A percentile compares a stretch with the other conserved stretches of the same genome.
These are phyloP conservation scores for Ciconia maguari DNA, from an alignment of 2,113 vertebrate species.

Conservation along the genomic window DNA sequence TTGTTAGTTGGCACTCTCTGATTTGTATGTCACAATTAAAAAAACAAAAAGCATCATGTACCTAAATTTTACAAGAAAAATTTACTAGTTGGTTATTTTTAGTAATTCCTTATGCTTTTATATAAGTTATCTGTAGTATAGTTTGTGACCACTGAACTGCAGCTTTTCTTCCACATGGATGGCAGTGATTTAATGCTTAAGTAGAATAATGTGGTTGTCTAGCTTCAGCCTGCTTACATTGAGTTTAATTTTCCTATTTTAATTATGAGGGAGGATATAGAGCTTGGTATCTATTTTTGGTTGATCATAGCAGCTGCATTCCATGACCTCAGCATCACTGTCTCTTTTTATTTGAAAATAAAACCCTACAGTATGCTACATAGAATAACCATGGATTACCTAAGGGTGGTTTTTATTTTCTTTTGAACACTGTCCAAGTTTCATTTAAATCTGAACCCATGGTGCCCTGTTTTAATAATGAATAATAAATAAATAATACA, in stretches of 20 bases:
- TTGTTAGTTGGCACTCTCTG: not conserved
- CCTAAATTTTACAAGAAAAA: not conserved
- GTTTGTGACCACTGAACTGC: not conserved
- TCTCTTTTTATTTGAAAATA: conserved; percentile 9
- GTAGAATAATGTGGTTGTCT: not conserved
- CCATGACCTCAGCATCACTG: conserved; percentile 27
- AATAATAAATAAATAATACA: too few relatives aligned
- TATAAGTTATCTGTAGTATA: not conserved
- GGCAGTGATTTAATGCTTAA: not conserved
- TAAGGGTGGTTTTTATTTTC: not conserved
- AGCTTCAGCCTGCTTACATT: not conserved
- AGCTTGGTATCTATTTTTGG: conserved; percentile 56
- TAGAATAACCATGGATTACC: conserved; percentile 2
- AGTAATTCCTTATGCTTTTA: not conserved
- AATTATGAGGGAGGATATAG: conserved; percentile 23
- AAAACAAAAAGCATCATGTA: accelerated
- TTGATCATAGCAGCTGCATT: conserved; percentile 41
- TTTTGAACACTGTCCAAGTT: conserved; percentile 7
- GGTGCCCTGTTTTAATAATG: not conserved
- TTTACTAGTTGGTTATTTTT: not conserved
- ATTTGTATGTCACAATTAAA: not conserved
- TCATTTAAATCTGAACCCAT: not conserved
- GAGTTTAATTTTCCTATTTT: conserved; percentile 46
- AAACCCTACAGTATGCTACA: not conserved
- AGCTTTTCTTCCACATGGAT: not conserved